Base-by-base conservation (phyloP, 2,888 invertebrate genomes). In the Phortica magna region DNA sequence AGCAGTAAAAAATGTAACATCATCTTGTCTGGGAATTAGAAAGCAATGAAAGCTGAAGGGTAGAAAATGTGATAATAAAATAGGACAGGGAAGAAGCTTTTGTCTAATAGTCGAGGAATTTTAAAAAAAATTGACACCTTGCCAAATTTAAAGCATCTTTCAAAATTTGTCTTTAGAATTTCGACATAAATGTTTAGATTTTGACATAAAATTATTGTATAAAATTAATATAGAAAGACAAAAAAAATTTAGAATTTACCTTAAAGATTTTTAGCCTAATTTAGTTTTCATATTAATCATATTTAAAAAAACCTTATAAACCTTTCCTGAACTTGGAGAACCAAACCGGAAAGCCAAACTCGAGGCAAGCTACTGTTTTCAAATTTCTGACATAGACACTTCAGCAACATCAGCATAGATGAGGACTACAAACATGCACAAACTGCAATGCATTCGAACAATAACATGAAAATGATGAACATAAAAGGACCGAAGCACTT, bases 381-480 rank as follows among this genome's bases (percentile, higher is more conserved):
- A 42, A 65, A 41, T 41, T 39, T 12, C 14, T 41, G 41, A 41
- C 14, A 65, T 1, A 65, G 17, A 31, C 41, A 43, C 48, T n/a
- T 22, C 55, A 68, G 31, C 43, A 68, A 42, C 43, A 43, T 19
- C 68, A 43, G 39, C 43, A 17, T 4, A 14, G 10, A 64, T 2
- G 17, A 31, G 7, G 53, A 53, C 53, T 55, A 71, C 22, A 48
- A 53, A 70, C 48, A 70, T 5, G 19, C 48, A 59, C 4, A 59
- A 22, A 61, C 61, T 41, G 68, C 43, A 68, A 68, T 68, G 68
- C 68, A 68, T 43, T 68, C 48, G 19, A 71, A 55, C 22, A 22
- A 71, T 12, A 53, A 71, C 19, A 19, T 10, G 14, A 43, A 19
- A 70, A 70, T 12, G 14, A 19, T 39, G 39, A 55, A 14, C 14